A percentile compares a stretch with the other conserved stretches of the same genome.
Evolutionary conservation across 2,797 vertebrate species (phyloP).

Genomic region (Falco columbarius): DNA sequence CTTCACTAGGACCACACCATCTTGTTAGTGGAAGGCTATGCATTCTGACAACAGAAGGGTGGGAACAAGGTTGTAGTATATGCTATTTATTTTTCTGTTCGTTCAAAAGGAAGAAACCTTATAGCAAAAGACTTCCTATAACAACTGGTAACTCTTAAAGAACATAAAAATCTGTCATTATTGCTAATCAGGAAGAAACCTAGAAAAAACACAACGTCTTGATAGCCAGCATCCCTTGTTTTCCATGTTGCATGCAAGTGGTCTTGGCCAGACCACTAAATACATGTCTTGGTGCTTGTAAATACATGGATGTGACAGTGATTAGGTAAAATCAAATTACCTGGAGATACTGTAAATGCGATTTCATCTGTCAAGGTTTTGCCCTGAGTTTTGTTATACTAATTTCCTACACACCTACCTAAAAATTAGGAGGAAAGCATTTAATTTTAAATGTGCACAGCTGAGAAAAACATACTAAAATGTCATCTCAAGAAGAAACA

Average conservation of each 20-base stretch:
- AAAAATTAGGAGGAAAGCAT: neutral
- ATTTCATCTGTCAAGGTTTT: neutral
- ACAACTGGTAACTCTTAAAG: neutral
- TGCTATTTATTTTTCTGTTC: neutral
- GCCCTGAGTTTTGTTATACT: neutral
- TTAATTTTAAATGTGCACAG: neutral
- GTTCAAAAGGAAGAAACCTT: neutral
- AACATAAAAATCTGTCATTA: neutral
- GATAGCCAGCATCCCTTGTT: neutral
- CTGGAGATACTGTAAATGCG: neutral
- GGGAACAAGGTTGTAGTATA: neutral
- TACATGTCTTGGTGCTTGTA: neutral
- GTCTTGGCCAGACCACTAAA: neutral
- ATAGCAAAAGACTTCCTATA: neutral
- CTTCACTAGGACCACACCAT: neutral
- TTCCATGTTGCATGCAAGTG: neutral
- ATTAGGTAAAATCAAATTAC: neutral
- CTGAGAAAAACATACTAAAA: neutral
- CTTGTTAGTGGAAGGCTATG: neutral
- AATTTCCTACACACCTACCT: neutral
- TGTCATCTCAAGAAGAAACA: neutral
- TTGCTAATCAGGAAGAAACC: neutral
- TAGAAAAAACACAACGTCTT: neutral
- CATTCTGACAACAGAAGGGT: neutral
- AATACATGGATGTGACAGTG: neutral